Evolutionary conservation across 2,797 vertebrate species (phyloP), one percentile per base, ranked within the genome.

Genomic region (Streptopelia turtur): DNA sequence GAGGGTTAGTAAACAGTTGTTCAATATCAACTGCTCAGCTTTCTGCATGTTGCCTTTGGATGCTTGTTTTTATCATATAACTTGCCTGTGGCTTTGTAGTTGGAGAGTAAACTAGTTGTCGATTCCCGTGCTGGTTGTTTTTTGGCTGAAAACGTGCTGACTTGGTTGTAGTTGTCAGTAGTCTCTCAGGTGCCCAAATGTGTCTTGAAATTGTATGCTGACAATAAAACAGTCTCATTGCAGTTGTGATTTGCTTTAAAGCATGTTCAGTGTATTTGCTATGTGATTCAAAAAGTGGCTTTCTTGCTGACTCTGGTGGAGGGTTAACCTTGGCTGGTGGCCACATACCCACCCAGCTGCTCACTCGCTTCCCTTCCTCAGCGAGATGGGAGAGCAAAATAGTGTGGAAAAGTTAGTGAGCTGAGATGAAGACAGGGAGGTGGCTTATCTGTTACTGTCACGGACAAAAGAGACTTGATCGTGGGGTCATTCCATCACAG

Each of bases 141-240:
- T 84, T 88, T 81, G 68, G 23, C 60, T 87, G 83, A 66, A 65
- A 61, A 95, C 89, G 24, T 69, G 60, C 75, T 88, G 87, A 68
- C 49, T 75, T 84, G 18, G 5, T 77, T 86, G 8, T 63, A 60
- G 56, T 59, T 83, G 28, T 81, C n/a, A 33, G 52, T 86, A 70
- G 66, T 53, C 33, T 71, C 57, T 76, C 47, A 47, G 63, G 52
- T 84, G 63, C 33, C 37, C 70, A 69, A 50, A 22, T 49, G 23
- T 13, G 5, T 74, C 80, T 70, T 88, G 57, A 76, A 90, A 69
- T 30, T 50, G 25, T 56, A 53, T 6, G 1, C n/a, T 20, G 47
- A 63, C 65, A 66, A 10, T 76, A 41, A 84, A 60, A 24, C 12
- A 28, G 16, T 28, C 37, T 83, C 16, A 28, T 3, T 60, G 53